Conservation (phyloP, 1,140 invertebrate genomes). For the Apis dorsata region DNA sequence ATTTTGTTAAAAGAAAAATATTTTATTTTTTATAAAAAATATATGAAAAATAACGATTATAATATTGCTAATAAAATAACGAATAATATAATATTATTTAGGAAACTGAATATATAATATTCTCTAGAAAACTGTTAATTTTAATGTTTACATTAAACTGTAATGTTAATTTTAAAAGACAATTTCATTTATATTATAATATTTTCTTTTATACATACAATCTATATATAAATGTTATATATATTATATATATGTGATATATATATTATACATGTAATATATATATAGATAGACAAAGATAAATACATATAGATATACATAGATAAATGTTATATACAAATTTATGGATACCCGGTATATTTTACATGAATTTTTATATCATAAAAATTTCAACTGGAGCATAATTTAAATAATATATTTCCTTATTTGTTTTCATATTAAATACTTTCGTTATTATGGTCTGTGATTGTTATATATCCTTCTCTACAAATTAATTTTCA, state of each 20-base stretch:
- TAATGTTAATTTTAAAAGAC: neutral
- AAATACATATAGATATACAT: slow-evolving; percentile 27
- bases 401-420: slow-evolving; percentile 21
- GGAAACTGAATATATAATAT: neutral
- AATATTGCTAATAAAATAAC: too few species aligned
- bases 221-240: neutral
- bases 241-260: neutral
- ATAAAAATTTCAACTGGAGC: slow-evolving; percentile 22
- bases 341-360: slow-evolving; percentile 35
- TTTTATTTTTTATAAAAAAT: neutral
- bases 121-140: neutral
- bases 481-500: slow-evolving; percentile 15
- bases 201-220: slow-evolving; percentile 2
- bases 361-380: slow-evolving; percentile 3
- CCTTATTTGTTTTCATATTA: slow-evolving; percentile 16
- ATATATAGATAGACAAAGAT: slow-evolving; percentile 20
- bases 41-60: neutral
- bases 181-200: neutral
- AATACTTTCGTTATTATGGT: slow-evolving; percentile 48
- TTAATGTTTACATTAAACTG: too few species aligned
- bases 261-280: neutral
- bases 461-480: slow-evolving; percentile 31
- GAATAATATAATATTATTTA: neutral
- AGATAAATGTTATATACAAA: slow-evolving; percentile 32
- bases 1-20: neutral